A percentile compares a stretch with the other conserved stretches of the same genome.
phyloP scores from a whole-genome alignment of 2,888 invertebrate genomes.

The Cerastoderma edule region DNA sequence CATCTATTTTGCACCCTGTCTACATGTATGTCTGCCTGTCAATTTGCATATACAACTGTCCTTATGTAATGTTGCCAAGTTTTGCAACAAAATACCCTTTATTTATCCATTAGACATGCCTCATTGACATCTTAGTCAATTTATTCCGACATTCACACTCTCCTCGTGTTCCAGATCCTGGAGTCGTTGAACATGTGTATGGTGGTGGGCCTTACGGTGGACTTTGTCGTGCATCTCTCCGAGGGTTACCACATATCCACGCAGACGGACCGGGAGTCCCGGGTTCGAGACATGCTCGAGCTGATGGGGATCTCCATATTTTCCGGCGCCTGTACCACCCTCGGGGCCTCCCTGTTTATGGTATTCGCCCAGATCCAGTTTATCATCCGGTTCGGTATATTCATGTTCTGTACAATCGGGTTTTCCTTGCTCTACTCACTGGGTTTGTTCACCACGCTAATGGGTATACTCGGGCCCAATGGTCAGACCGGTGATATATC shows the following conservation, averaged over 20 bases:
- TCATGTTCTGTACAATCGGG: slow-evolving; percentile 78
- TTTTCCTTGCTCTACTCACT: slow-evolving; percentile 77
- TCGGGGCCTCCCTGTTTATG: slow-evolving; percentile 80
- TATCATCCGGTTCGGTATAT: slow-evolving; percentile 79
- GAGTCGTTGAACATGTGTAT: slow-evolving; percentile 80
- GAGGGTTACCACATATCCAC: slow-evolving; percentile 77
- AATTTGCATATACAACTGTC: too few species aligned
- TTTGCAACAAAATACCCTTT: too few species aligned
- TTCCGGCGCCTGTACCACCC: slow-evolving; percentile 76
- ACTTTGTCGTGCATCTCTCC: slow-evolving; percentile 80
- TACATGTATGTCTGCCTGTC: too few species aligned
- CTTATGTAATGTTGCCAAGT: too few species aligned
- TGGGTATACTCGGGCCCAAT: slow-evolving; percentile 72
- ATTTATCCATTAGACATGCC: too few species aligned
- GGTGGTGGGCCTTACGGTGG: slow-evolving; percentile 79
- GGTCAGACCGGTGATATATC: slow-evolving; percentile 63
- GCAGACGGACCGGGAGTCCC: slow-evolving; percentile 69
- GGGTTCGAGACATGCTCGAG: slow-evolving; percentile 75
- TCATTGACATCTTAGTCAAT: too few species aligned
- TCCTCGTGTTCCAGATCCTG: slow-evolving; percentile 69
- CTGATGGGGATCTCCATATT: slow-evolving; percentile 77
- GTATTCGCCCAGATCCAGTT: slow-evolving; percentile 78
- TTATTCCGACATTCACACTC: too few species aligned
- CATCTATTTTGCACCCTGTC: too few species aligned
- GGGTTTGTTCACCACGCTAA: slow-evolving; percentile 67